Evolutionary conservation across 92 coral and sea anemone species (phyloP).

Genomic region (Paragorgia papillata): DNA sequence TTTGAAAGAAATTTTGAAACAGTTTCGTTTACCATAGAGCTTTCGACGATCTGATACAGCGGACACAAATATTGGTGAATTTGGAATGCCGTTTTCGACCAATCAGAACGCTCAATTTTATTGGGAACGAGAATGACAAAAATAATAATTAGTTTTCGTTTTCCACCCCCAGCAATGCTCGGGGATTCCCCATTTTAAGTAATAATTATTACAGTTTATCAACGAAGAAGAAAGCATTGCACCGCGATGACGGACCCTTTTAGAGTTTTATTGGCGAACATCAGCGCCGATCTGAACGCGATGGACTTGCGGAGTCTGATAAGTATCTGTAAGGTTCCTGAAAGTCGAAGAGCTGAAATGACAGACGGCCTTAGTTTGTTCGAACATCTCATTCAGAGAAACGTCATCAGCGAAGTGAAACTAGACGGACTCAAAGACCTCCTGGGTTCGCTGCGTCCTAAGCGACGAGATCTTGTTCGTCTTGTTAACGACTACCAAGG

Average conservation of each 20-base stretch:
- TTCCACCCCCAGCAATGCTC: too few relatives aligned
- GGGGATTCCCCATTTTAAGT: too few relatives aligned
- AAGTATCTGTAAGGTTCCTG: slow-evolving; percentile 10
- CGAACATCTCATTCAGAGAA: slow-evolving; percentile 20
- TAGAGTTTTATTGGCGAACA: slow-evolving; percentile 3
- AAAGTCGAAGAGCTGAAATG: background rate
- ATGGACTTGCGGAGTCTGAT: background rate
- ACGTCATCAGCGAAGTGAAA: slow-evolving; percentile 9
- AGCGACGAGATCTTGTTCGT: slow-evolving; percentile 35
- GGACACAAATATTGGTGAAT: too few relatives aligned
- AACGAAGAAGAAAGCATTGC: too few relatives aligned
- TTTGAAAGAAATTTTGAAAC: too few relatives aligned
- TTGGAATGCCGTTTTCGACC: too few relatives aligned
- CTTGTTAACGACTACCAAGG: background rate
- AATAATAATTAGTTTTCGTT: too few relatives aligned
- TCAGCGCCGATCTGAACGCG: background rate
- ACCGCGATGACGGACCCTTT: slow-evolving; percentile 3
- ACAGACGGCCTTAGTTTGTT: slow-evolving; percentile 24
- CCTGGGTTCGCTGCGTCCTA: slow-evolving; percentile 6
- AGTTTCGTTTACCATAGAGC: too few relatives aligned
- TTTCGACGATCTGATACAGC: too few relatives aligned
- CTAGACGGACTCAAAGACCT: slow-evolving; percentile 5
- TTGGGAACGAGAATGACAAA: too few relatives aligned
- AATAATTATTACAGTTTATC: too few relatives aligned
- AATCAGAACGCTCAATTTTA: too few relatives aligned